Evolutionary conservation across 2,113 vertebrate genomes (phyloP).

Genomic region (Catagonus wagneri): DNA sequence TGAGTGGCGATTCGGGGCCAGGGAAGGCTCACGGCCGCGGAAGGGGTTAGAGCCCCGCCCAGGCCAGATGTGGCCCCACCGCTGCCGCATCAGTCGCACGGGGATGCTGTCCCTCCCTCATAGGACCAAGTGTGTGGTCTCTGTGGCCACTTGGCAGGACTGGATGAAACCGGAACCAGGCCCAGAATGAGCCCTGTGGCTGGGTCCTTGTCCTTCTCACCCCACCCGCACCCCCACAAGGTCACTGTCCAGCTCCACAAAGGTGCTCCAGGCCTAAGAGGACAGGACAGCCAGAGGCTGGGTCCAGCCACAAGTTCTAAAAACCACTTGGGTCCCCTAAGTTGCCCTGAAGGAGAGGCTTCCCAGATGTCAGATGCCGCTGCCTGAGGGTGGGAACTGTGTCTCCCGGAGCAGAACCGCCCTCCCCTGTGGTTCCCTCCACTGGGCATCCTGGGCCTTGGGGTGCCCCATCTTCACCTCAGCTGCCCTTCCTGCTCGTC

Average conservation of each 20-base stretch:
- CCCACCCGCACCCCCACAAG: not conserved
- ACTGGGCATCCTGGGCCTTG: not conserved
- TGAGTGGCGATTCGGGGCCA: not conserved
- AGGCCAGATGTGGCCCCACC: accelerated
- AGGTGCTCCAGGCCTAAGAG: not conserved
- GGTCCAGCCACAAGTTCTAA: not conserved
- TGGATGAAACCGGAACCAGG: not conserved
- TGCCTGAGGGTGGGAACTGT: not conserved
- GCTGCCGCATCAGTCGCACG: not conserved
- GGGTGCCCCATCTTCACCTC: too few species aligned
- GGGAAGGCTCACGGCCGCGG: not conserved
- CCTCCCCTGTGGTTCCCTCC: not conserved
- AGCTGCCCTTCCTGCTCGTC: not conserved
- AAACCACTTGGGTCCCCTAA: not conserved
- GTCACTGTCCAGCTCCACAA: not conserved
- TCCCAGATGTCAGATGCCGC: not conserved
- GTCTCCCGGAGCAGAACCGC: not conserved
- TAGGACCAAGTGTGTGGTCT: accelerated
- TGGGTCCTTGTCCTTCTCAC: not conserved
- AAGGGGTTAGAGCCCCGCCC: not conserved
- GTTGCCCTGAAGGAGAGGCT: not conserved
- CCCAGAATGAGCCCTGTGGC: not conserved
- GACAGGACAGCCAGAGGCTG: not conserved
- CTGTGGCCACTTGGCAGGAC: not conserved
- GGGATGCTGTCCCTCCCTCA: not conserved